Percentiles rank a stretch among this genome's conserved stretches.
These are phyloP conservation scores for Galeopsomyia nigrocyanea DNA, from an alignment of 2,888 invertebrate genomes.

Conservation along the genomic window DNA sequence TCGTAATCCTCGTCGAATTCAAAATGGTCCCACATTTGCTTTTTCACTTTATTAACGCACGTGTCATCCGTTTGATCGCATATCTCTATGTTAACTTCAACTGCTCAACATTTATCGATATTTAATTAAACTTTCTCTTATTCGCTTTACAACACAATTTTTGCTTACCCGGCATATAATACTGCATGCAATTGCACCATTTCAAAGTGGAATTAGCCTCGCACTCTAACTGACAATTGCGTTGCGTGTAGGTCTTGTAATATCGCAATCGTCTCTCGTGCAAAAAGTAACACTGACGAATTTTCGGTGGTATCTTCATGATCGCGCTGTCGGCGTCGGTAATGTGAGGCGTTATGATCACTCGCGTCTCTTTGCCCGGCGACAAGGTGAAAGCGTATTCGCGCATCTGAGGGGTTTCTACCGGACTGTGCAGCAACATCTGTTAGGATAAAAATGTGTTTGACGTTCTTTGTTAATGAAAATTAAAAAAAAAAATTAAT, in stretches of 20 bases:
- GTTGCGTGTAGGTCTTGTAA: conserved; percentile 82
- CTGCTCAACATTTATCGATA: too few species aligned
- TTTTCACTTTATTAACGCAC: conserved; percentile 70
- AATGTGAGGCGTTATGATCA: conserved; percentile 79
- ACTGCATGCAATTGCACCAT: conserved; percentile 77
- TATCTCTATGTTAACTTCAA: conserved; percentile 78
- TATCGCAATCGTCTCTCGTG: conserved; percentile 79
- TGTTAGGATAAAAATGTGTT: conserved; percentile 57
- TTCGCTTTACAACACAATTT: too few species aligned
- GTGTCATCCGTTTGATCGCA: conserved; percentile 80
- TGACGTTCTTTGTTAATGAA: too few species aligned
- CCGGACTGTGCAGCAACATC: conserved; percentile 84
- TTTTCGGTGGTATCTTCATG: conserved; percentile 72
- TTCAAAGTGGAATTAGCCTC: conserved; percentile 79
- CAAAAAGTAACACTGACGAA: conserved; percentile 81
- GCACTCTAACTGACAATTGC: conserved; percentile 85
- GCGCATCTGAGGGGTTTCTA: conserved; percentile 84
- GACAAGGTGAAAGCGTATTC: conserved; percentile 81
- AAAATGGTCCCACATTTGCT: conserved; percentile 58
- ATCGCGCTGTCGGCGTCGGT: conserved; percentile 75
- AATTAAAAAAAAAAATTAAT: too few species aligned
- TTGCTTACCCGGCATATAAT: conserved; percentile 80
- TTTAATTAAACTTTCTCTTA: too few species aligned
- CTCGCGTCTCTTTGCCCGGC: conserved; percentile 80
- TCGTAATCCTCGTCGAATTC: conserved; percentile 58